Percentiles rank a stretch among this genome's conserved stretches.
These are phyloP conservation scores for Cyprinodon tularosa DNA, from an alignment of 2,113 vertebrate genomes.

Conservation along the genomic window DNA sequence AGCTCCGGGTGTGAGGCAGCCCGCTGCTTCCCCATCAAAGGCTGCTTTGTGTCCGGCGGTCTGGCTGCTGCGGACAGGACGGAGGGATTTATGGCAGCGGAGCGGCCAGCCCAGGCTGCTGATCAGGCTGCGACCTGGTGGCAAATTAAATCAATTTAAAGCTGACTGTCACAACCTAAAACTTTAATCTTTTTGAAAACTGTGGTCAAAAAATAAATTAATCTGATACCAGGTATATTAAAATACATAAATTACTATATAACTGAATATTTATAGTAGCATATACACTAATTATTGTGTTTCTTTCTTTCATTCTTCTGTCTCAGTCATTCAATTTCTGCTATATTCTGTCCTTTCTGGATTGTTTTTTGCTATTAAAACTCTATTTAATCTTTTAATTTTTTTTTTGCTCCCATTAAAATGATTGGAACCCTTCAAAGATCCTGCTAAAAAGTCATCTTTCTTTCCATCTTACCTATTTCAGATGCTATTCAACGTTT, in stretches of 20 bases:
- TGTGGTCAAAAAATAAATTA: background rate
- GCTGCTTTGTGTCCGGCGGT: constrained; percentile 66
- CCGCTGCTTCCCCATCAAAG: constrained; percentile 59
- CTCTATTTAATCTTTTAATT: too few species aligned
- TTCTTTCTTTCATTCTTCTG: too few species aligned
- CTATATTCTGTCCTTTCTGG: too few species aligned
- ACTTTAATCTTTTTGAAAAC: background rate
- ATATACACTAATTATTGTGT: too few species aligned
- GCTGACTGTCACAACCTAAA: background rate
- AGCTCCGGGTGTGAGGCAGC: constrained; percentile 25
- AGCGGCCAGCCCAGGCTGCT: constrained; percentile 5
- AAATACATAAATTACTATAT: too few species aligned
- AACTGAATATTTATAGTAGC: background rate
- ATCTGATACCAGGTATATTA: background rate
- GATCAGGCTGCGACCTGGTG: background rate
- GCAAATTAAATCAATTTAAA: background rate
- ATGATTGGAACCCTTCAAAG: too few species aligned
- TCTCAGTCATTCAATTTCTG: too few species aligned
- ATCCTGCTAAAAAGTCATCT: too few species aligned
- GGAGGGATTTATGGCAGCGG: constrained; percentile 21
- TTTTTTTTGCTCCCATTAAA: too few species aligned
- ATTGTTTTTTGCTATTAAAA: too few species aligned
- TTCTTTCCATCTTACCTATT: too few species aligned
- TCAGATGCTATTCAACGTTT: too few species aligned
- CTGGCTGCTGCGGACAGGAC: constrained; percentile 58